These are phyloP conservation scores for Valencia hispanica DNA, from an alignment of 2,797 vertebrate species.

Conservation along the genomic window DNA sequence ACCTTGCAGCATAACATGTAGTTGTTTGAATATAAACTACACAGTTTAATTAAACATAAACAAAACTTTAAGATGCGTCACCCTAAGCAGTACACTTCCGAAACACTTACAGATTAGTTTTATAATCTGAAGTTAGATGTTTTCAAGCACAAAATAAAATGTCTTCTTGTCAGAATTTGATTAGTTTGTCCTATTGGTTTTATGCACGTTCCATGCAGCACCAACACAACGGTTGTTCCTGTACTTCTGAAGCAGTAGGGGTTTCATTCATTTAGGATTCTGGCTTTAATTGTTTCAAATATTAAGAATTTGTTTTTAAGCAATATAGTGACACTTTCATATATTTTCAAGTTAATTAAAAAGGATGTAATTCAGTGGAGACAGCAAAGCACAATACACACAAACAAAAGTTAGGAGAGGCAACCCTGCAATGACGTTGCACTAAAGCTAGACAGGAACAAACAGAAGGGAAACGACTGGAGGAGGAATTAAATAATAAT, in stretches of 20 bases:
- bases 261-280: background rate
- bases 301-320: background rate
- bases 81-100: background rate
- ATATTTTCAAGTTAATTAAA: constrained; percentile 25
- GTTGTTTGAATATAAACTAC: no score
- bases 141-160: background rate
- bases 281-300: background rate
- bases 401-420: constrained; percentile 12
- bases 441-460: constrained; percentile 36
- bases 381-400: background rate
- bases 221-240: background rate
- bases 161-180: background rate
- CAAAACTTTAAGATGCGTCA: no score
- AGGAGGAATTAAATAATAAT: constrained; percentile 47
- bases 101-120: background rate
- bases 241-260: background rate
- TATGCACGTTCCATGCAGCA: background rate
- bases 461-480: constrained; percentile 30
- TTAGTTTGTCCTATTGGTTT: background rate
- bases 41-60: no score
- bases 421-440: constrained; percentile 16
- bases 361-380: background rate
- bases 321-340: constrained; percentile 12
- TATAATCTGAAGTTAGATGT: background rate
- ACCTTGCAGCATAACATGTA: no score